Conservation (phyloP, 2,888 invertebrate genomes). For the Operophtera brumata region DNA sequence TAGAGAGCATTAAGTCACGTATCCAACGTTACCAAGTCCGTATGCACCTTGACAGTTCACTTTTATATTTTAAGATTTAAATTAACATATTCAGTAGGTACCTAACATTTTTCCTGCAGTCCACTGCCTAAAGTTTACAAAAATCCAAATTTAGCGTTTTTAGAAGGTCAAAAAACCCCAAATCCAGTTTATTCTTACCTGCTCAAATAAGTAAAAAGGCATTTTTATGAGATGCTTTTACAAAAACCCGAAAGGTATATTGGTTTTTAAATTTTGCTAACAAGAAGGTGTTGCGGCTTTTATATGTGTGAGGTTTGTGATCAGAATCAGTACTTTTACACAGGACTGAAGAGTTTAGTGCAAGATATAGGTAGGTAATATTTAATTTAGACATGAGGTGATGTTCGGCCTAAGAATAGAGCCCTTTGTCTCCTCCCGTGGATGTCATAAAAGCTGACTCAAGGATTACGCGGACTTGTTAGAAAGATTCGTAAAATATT, state of each 20-base stretch:
- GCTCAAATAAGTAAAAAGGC: slow-evolving; percentile 16
- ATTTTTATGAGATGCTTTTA: slow-evolving; percentile 22
- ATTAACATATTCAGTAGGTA: neutral
- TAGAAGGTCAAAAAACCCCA: slow-evolving; percentile 20
- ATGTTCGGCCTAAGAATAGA: too few species aligned
- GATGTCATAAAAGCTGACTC: too few species aligned
- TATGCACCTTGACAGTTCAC: too few species aligned
- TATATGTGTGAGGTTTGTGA: neutral
- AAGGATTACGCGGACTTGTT: too few species aligned
- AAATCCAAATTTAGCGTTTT: slow-evolving; percentile 3
- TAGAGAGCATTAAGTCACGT: too few species aligned
- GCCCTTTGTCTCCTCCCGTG: too few species aligned
- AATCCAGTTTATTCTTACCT: slow-evolving; percentile 20
- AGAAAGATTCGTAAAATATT: too few species aligned
- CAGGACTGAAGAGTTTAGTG: too few species aligned
- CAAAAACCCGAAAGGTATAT: slow-evolving; percentile 15
- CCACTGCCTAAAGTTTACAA: neutral
- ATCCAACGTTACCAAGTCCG: too few species aligned
- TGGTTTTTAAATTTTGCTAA: neutral
- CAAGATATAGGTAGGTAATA: too few species aligned
- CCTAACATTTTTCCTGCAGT: neutral
- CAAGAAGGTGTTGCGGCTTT: slow-evolving; percentile 3
- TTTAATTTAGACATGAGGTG: too few species aligned
- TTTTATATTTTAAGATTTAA: too few species aligned
- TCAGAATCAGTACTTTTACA: neutral